Evolutionary conservation across 1,140 invertebrate species (phyloP).

Genomic region (Bombus haemorrhoidalis): DNA sequence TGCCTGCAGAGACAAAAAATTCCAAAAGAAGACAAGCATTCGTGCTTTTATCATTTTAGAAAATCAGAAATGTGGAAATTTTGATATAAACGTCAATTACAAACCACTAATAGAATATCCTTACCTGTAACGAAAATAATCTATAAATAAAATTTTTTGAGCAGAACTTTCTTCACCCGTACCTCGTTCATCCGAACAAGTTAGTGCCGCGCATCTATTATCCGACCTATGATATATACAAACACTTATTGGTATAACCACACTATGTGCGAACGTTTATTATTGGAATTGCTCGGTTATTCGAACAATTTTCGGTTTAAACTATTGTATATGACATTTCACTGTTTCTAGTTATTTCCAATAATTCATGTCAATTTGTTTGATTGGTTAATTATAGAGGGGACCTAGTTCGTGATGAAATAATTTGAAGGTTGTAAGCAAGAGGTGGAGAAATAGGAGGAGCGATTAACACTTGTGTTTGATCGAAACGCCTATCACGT

Average conservation of each 20-base stretch:
- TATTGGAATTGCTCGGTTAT: too few species aligned
- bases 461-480: background rate
- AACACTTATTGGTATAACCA: too few species aligned
- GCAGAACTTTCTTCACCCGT: too few species aligned
- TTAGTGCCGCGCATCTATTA: too few species aligned
- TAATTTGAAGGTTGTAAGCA: background rate
- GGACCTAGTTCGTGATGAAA: background rate
- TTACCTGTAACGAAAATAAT: background rate
- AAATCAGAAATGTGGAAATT: background rate
- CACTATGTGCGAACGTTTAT: too few species aligned
- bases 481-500: slow-evolving; percentile 7
- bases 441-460: slow-evolving; percentile 14
- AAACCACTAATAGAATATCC: background rate
- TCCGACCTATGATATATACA: too few species aligned
- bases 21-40: background rate
- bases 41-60: background rate
- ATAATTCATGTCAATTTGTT: background rate
- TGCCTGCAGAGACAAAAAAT: background rate
- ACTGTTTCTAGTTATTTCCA: background rate
- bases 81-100: background rate
- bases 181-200: too few species aligned
- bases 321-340: too few species aligned
- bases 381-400: background rate
- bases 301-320: too few species aligned
- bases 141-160: background rate